Base-by-base conservation (phyloP, 2,888 invertebrate genomes). In the Galeruca laticollis region DNA sequence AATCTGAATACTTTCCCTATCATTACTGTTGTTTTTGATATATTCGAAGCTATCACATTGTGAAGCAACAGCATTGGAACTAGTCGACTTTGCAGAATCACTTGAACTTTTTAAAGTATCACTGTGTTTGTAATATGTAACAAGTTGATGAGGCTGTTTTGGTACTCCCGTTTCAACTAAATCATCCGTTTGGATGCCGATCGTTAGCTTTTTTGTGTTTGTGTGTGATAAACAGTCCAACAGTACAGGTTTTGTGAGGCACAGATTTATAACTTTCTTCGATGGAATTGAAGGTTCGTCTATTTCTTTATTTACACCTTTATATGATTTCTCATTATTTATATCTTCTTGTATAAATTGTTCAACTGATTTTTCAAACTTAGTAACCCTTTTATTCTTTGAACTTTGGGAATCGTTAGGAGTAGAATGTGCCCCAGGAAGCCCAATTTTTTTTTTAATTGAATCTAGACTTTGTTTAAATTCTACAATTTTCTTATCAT, bases 11-110 rank as follows among this genome's bases (percentile, higher is more conserved):
- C n/a, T n/a, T n/a, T n/a, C n/a, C n/a, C n/a, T 13, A 54, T 54
- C 20, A 33, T 60, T 47, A 26, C 35, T 60, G 37, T 63, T 60
- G 11, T 60, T 57, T 56, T 71, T 52, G 11, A 63, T 40, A 35
- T 60, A 92, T 81, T 92, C 91, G 83, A 92, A 92, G 80, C 92
- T 92, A 77, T 91, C 90, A 37, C 90, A 90, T 79, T 89, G 88
- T 73, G 82, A 81, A 8, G 60, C 73, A 31, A 77, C 47, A n/a
- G 56, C 51, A 21, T 72, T 74, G 10, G 76, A 73, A 57, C 70
- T 69, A 11, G 78, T 77, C 70, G 77, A 75, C 21, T 75, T 76
- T 4, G 20, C 52, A 35, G 33, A 15, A 11, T 33, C 15, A 35
- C 20, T 49, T 20, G 26, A 21, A 20, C 37, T 69, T 52, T 61